Conservation (phyloP, 2,888 invertebrate species). For the Apamea sordens region DNA sequence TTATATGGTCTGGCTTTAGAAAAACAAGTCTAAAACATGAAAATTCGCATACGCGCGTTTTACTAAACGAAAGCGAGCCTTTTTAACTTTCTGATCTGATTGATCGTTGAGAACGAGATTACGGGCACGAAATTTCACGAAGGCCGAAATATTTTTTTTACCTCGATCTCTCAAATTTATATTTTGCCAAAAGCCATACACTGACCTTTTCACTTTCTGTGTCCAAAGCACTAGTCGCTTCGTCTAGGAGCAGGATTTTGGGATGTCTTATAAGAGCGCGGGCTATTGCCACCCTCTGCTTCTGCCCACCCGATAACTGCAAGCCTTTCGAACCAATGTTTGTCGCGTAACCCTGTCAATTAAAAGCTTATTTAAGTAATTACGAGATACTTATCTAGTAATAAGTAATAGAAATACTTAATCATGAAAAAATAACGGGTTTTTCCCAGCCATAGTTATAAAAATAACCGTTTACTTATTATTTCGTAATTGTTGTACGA, state of each 20-base stretch:
- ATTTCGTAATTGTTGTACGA: too few relatives aligned
- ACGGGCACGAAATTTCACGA: background rate
- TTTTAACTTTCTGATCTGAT: background rate
- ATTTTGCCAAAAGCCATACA: background rate
- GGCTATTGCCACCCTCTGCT: slow-evolving; percentile 96
- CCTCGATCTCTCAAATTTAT: background rate
- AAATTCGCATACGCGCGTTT: background rate
- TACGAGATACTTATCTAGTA: background rate
- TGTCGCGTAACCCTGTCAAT: slow-evolving; percentile 93
- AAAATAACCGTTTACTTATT: too few relatives aligned
- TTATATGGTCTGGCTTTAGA: slow-evolving; percentile 16
- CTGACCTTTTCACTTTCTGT: slow-evolving; percentile 94
- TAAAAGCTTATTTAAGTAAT: background rate
- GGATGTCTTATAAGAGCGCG: slow-evolving; percentile 94
- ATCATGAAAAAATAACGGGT: background rate
- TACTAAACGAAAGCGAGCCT: background rate
- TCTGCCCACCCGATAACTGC: slow-evolving; percentile 94
- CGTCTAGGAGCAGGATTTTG: slow-evolving; percentile 94
- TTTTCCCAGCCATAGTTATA: background rate
- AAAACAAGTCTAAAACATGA: background rate
- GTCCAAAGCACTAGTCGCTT: slow-evolving; percentile 96
- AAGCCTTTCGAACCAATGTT: slow-evolving; percentile 93
- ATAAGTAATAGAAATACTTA: background rate
- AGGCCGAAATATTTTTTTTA: background rate
- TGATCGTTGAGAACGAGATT: too few relatives aligned